phyloP scores from a whole-genome alignment of 1,140 invertebrate species.

The Bombyx mandarina region DNA sequence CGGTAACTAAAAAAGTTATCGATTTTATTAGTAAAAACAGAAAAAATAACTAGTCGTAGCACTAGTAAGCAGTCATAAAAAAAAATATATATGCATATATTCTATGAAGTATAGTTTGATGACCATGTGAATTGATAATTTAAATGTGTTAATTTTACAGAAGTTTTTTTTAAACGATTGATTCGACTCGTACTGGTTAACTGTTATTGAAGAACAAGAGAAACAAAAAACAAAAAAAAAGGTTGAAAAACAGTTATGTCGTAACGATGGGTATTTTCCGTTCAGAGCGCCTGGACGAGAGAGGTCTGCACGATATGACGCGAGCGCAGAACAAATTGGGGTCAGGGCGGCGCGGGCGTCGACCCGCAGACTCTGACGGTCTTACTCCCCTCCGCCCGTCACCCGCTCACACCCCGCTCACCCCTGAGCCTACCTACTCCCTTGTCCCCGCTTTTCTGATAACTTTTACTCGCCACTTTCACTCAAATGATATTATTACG shows the following conservation, averaged over 20 bases:
- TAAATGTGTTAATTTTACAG: too few relatives aligned
- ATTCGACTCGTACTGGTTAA: too few relatives aligned
- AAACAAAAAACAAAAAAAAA: not conserved
- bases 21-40: too few relatives aligned
- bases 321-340: conserved; percentile 55
- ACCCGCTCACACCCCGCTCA: conserved; percentile 11
- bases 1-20: too few relatives aligned
- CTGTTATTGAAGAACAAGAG: too few relatives aligned
- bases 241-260: conserved; percentile 10
- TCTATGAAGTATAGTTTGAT: too few relatives aligned
- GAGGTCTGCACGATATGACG: conserved; percentile 50
- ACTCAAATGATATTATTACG: conserved; percentile 2
- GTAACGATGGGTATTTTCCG: conserved; percentile 61
- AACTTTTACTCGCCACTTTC: conserved; percentile 31
- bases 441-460: conserved; percentile 9
- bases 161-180: too few relatives aligned
- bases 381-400: conserved; percentile 15
- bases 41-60: too few relatives aligned
- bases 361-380: conserved; percentile 48
- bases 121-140: too few relatives aligned
- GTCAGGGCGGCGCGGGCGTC: conserved; percentile 66
- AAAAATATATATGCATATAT: too few relatives aligned
- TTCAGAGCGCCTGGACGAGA: conserved; percentile 52
- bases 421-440: not conserved
- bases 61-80: too few relatives aligned